These are phyloP conservation scores for Carettochelys insculpta DNA, from an alignment of 2,113 vertebrate species.

Conservation along the genomic window DNA sequence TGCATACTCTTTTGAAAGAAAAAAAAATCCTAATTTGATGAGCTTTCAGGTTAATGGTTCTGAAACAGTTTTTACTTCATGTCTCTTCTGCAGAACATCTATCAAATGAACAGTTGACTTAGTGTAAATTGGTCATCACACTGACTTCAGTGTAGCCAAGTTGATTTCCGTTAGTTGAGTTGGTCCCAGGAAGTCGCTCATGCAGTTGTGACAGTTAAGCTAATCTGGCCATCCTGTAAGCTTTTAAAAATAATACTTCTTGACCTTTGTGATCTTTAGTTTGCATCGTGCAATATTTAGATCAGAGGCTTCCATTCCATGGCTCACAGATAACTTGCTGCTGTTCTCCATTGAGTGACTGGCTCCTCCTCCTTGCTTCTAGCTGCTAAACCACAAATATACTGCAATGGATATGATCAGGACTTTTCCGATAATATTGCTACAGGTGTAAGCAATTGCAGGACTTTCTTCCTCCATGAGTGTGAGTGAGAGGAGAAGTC, in stretches of 20 bases:
- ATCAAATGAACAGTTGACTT: background rate
- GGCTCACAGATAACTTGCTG: background rate
- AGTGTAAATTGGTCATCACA: background rate
- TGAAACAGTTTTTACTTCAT: background rate
- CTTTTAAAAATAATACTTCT: too few species aligned
- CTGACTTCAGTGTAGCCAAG: fast-evolving
- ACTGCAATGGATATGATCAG: background rate
- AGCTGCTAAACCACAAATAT: background rate
- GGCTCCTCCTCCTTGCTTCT: background rate
- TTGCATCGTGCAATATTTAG: background rate
- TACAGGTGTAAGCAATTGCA: background rate
- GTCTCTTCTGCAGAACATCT: background rate
- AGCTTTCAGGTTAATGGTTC: background rate
- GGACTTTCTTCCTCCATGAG: background rate
- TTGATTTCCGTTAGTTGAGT: background rate
- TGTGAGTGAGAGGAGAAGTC: background rate
- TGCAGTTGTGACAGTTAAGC: background rate
- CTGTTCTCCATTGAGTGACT: background rate
- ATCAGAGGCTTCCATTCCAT: background rate
- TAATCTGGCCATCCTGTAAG: background rate
- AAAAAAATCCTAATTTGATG: background rate
- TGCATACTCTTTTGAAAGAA: background rate
- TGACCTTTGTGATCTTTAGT: background rate
- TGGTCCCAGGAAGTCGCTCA: background rate
- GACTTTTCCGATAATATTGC: background rate